A percentile compares a stretch with the other conserved stretches of the same genome.
Conservation (phyloP, 2,888 invertebrate species). For the Cephus runcator region DNA sequence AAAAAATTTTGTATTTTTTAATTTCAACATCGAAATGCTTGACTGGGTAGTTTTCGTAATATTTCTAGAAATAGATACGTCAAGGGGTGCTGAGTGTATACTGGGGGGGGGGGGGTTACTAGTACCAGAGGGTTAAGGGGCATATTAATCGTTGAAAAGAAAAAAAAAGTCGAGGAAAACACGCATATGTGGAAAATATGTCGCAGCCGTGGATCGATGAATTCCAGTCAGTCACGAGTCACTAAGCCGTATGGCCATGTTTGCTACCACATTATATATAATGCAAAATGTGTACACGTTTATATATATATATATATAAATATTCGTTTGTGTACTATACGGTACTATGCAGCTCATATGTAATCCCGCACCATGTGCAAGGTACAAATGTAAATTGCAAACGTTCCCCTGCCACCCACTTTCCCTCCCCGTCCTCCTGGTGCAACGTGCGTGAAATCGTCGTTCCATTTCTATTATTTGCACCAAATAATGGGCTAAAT, state of each 20-base stretch:
- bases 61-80: neutral
- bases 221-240: constrained; percentile 21
- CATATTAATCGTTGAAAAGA: neutral
- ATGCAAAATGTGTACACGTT: neutral
- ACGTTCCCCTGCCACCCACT: constrained; percentile 10
- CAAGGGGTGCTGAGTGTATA: neutral
- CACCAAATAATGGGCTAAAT: neutral
- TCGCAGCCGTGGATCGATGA: constrained; percentile 23
- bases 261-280: constrained; percentile 6
- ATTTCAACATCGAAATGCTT: neutral
- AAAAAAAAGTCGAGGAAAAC: neutral
- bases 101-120: neutral
- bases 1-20: too few relatives aligned
- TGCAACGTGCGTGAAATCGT: constrained; percentile 21
- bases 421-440: neutral
- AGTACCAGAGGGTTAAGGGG: neutral
- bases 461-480: constrained; percentile 1
- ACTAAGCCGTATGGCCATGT: constrained; percentile 15
- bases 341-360: neutral
- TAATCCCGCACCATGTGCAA: constrained; percentile 18
- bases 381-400: constrained; percentile 26
- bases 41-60: neutral
- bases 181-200: constrained; percentile 8
- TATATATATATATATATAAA: neutral
- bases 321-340: neutral